Evolutionary conservation across 2,797 vertebrate species (phyloP), one percentile per base, ranked within the genome.

Genomic region (Liparis tanakae): DNA sequence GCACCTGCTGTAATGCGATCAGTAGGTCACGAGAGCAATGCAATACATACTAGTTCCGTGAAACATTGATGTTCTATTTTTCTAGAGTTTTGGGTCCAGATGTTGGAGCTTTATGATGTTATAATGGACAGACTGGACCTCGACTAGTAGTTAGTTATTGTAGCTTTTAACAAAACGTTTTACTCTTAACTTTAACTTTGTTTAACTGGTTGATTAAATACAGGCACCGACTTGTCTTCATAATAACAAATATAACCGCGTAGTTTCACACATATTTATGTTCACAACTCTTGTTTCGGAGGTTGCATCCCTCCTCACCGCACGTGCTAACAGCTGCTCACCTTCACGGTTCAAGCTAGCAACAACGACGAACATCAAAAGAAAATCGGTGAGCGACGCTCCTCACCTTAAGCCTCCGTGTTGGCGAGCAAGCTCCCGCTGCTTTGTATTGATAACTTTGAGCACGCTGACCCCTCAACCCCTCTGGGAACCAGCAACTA

Each of bases 351-450:
- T 43, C 34, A 37, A 44, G 61, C 44, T 37, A 81, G 53, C 77
- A 57, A 37, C 50, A 74, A 12, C 37, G 22, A 62, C 17, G 13
- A 74, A 15, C 53, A 81, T 67, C 76, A 69, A 44, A 72, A 8
- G 15, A 12, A 71, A 70, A 64, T 56, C 17, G 41, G 13, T 14
- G 56, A 10, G 18, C 7, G 3, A 7, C 25, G 25, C 33, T 17
- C 41, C 85, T 89, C 82, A 91, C 89, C 87, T 84, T 76, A 44
- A 39, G 63, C 18, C 54, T 55, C 44, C 3, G 2, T 5, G 80
- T 50, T 50, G 9, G 18, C 37, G 6, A 13, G 7, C 46, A 71
- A 78, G 44, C 74, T 80, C 62, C 33, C 6, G 12, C 6, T 20
- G 20, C 39, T 41, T 2, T 20, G 34, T 37, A 44, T 61, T 6